phyloP scores from a whole-genome alignment of 2,113 vertebrate species.

The Oceanites oceanicus region DNA sequence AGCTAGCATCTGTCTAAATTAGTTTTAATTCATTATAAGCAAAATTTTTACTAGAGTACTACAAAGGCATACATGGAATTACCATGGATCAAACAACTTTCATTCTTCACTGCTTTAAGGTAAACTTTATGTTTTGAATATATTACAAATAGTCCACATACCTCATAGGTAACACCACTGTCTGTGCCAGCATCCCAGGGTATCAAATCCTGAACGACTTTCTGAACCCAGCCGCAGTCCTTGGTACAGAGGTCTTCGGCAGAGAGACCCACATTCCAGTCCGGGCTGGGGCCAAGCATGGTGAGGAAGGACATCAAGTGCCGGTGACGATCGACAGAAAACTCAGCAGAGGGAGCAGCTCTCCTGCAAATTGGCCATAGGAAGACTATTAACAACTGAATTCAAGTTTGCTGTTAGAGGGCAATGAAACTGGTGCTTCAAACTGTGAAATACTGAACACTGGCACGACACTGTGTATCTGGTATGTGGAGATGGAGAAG shows the following conservation, averaged over 20 bases:
- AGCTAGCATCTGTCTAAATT: background rate
- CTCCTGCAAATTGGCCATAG: conserved; percentile 76
- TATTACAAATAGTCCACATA: background rate
- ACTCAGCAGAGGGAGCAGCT: conserved; percentile 95
- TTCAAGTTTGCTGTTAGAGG: background rate
- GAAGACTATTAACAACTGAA: background rate
- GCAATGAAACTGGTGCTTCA: background rate
- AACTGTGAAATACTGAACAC: background rate
- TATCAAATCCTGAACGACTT: conserved; percentile 91
- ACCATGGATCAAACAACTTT: background rate
- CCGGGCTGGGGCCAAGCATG: conserved; percentile 96
- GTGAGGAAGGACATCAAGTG: conserved; percentile 98
- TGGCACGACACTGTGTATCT: background rate
- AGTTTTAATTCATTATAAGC: background rate
- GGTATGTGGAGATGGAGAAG: background rate
- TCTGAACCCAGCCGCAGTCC: conserved; percentile 97
- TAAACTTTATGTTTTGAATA: background rate
- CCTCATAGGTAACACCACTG: conserved; percentile 94
- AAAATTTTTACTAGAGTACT: background rate
- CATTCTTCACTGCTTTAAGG: background rate
- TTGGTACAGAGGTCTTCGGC: conserved; percentile 97
- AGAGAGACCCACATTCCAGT: conserved; percentile 96
- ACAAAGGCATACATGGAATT: background rate
- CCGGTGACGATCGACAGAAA: conserved; percentile 92
- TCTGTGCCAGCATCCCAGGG: conserved; percentile 98